Base-by-base conservation (phyloP, 2,797 vertebrate genomes). In the Allobates femoralis region DNA sequence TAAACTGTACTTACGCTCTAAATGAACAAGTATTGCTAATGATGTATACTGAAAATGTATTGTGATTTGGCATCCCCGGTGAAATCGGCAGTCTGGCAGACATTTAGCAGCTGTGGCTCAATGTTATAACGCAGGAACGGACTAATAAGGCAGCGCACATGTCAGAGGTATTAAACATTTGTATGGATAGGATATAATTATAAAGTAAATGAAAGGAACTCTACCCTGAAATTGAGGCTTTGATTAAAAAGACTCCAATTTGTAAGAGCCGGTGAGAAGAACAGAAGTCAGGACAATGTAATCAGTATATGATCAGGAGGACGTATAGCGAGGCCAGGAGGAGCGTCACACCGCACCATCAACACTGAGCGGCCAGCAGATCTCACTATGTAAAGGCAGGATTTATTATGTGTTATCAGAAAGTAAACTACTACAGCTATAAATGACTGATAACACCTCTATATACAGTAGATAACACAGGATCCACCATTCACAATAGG, bases 21-120 rank as follows among this genome's bases (percentile, higher is more conserved):
- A 78, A 78, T 78, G 30, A 77, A 77, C 75, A 78, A 78, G 30
- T 34, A 78, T 60, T 58, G 76, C 76, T 78, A 78, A 78, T 78
- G 76, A 78, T 34, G 76, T 78, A 51, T 41, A 34, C 28, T 32
- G 30, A 14, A 78, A 58, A 78, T 34, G 55, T 21, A 37, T 37
- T 23, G 76, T 37, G 53, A 78, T 78, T 56, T 78, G 75, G 75
- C 75, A 78, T 58, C 51, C 53, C 75, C 32, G 53, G 75, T 58
- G 76, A 58, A 78, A 78, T 78, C 34, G 32, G 37, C 76, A 30
- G 76, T 41, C 76, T 78, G 75, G 76, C 76, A 58, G 76, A 78
- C 55, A 78, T 41, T 78, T 58, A 78, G 32, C 76, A 78, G 53
- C 76, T 78, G 76, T 37, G 76, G 55, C 55, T 58, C 76, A 23